Base-by-base conservation (phyloP, 2,888 invertebrate genomes). In the Ecdyonurus torrentis region DNA sequence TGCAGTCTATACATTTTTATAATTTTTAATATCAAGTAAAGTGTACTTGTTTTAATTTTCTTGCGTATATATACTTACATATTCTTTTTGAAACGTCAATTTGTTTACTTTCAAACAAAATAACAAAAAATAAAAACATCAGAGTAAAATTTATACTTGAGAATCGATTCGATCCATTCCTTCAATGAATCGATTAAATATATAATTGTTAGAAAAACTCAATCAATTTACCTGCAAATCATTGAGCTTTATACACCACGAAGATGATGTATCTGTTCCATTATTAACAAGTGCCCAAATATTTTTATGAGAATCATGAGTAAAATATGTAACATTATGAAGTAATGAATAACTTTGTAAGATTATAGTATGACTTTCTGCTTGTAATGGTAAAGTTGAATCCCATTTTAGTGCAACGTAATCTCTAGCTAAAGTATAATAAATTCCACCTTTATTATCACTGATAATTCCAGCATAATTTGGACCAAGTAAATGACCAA, bases 341-440 rank as follows among this genome's bases (percentile, higher is more conserved):
- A 55, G 20, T 22, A 55, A n/a, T n/a, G 19, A 22, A 22, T 55
- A n/a, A 22, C 55, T 55, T 22, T 55, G 55, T 22, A 55, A 22
- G 3, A 55, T 20, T 20, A 55, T 20, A 7, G 5, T n/a, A n/a
- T 55, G 55, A 22, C 22, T 55, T 20, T 55, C 55, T 5, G 55
- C 55, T 22, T 55, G 15, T 22, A 55, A 22, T 23, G 70, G 67
- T 68, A 70, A 72, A 72, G 72, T 72, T n/a, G 71, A 74, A 66
- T 74, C 70, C 78, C 77, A 78, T 62, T 77, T 73, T 20, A 78
- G 72, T 20, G 77, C 71, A 2, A 74, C 78, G 67, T 71, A 74
- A 69, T 78, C 76, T 37, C 75, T 70, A 5, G 71, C 69, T 66
- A 78, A 70, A 66, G 75, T 78, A 68, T 79, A 79, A 66, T 72